Base-by-base conservation (phyloP, 2,113 vertebrate genomes). In the Raja brachyura region DNA sequence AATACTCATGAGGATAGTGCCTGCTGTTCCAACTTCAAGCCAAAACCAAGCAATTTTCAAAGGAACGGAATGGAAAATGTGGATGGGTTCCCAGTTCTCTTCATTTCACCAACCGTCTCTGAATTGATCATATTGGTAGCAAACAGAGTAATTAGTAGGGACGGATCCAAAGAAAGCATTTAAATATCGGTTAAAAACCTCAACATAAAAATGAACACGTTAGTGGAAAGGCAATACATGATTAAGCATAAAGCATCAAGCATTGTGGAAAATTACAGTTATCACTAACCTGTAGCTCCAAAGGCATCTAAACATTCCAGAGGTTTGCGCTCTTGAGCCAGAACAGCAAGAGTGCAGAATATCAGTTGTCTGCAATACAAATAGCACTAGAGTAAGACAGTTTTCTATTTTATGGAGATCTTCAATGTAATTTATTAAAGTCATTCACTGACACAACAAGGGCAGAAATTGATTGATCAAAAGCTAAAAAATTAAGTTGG, bases 251-350 rank as follows among this genome's bases (percentile, higher is more conserved):
- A 48, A 48, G 39, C 39, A 73, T 33, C 11, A 77, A 8, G 68
- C 11, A 56, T 54, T 7, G 54, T 93, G 78, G 28, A 66, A 66
- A 81, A 85, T 39, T 48, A 75, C n/a, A 56, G n/a, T 93, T 22
- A 48, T 85, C 33, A 94, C 94, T 94, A 95, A 99, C 98, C 99
- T 92, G 99, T 99, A 83, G 98, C 98, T 95, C 99, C 98, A 93
- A 99, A 99, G 31, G 98, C 99, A 95, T 99, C 99, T 94, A 99
- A 96, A 96, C 99, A 99, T 93, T 99, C 98, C 18, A 99, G 94
- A 0, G 98, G 98, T 93, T 94, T 98, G 56, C 98, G 96, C 93
- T 99, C 98, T 93, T 97, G 96, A 1, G 97, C 95, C 93, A 99
- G 95, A 94, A 98, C 98, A 0, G 98, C 98, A 63, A 99, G 95